Evolutionary conservation across 2,888 invertebrate species (phyloP).

Genomic region (Tethea ocularis): DNA sequence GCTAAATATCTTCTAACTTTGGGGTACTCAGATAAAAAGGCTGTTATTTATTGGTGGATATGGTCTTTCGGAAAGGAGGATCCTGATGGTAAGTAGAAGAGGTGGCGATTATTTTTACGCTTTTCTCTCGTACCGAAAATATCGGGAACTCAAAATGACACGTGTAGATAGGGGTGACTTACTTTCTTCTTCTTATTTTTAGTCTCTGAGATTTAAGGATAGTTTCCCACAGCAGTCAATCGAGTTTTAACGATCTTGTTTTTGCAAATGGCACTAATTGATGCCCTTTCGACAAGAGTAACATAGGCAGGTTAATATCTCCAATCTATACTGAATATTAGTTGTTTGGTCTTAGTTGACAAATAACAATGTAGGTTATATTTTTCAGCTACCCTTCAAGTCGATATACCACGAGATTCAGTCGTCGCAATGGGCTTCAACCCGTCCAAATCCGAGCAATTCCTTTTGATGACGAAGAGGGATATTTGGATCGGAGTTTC

Average conservation of each 20-base stretch:
- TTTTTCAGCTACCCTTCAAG: conserved; percentile 47
- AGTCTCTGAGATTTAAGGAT: too few relatives aligned
- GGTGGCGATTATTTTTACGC: neutral
- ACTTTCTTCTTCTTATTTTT: too few relatives aligned
- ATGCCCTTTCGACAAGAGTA: too few relatives aligned
- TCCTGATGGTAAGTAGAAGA: conserved; percentile 76
- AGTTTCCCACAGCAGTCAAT: too few relatives aligned
- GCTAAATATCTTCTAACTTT: conserved; percentile 84
- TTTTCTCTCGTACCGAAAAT: too few relatives aligned
- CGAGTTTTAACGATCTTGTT: too few relatives aligned
- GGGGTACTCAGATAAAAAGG: conserved; percentile 66
- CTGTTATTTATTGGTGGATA: conserved; percentile 83
- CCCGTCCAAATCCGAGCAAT: conserved; percentile 60
- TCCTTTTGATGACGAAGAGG: conserved; percentile 60
- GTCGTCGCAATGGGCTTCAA: conserved; percentile 63
- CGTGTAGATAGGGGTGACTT: too few relatives aligned
- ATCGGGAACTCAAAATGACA: too few relatives aligned
- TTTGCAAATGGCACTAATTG: too few relatives aligned
- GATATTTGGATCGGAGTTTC: conserved; percentile 67
- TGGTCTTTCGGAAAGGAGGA: conserved; percentile 82
- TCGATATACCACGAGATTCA: conserved; percentile 45
- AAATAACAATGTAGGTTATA: neutral
- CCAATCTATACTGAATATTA: neutral
- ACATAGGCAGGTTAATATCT: too few relatives aligned
- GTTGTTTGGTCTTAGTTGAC: neutral